Evolutionary conservation across 2,797 vertebrate species (phyloP).

Genomic region (Eulemur coronatus): DNA sequence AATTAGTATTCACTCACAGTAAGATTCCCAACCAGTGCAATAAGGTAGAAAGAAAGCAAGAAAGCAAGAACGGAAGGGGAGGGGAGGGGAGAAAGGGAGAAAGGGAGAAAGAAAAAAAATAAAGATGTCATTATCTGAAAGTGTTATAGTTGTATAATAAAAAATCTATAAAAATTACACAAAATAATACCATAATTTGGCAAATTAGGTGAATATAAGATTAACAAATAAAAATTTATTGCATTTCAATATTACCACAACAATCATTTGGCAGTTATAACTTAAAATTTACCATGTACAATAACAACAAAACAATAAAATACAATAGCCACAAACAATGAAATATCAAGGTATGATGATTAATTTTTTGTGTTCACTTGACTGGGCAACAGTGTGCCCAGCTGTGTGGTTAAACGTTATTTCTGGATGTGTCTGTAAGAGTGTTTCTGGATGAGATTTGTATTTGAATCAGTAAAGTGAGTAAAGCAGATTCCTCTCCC

Average conservation of each 20-base stretch:
- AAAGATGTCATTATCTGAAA: not conserved
- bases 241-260: not conserved
- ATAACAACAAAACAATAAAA: not conserved
- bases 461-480: not conserved
- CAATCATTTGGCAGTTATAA: not conserved
- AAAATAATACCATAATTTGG: not conserved
- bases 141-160: not conserved
- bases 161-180: not conserved
- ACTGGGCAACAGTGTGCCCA: not conserved
- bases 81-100: too few relatives aligned
- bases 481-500: not conserved
- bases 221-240: not conserved
- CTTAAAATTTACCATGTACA: not conserved
- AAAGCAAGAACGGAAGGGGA: not conserved
- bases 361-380: not conserved
- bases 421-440: not conserved
- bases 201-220: not conserved
- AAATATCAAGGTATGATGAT: not conserved
- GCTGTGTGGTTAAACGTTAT: not conserved
- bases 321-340: not conserved
- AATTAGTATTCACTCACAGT: not conserved
- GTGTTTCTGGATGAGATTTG: not conserved
- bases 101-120: not conserved
- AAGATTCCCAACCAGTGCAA: not conserved
- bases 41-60: not conserved